Evolutionary conservation across 2,888 invertebrate species (phyloP), one percentile per base, ranked within the genome.

Genomic region (Geotrupes spiniger): DNA sequence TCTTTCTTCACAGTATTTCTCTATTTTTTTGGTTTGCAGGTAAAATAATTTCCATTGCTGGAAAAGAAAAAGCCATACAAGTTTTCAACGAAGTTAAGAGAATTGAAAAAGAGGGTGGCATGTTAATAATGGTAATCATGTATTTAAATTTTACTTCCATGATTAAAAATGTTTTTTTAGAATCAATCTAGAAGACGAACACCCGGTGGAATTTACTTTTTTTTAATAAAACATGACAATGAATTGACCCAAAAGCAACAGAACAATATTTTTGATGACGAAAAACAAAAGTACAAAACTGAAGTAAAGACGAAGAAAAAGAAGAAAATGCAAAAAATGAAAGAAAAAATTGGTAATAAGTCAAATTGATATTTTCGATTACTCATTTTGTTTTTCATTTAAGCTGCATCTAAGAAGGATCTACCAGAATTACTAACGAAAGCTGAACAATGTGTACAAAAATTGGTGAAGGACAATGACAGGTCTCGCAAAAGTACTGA

Each of bases 171-270:
- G 39, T 14, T 51, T 53, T 70, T 69, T 41, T 65, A 85, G 85
- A 89, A 90, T 72, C 86, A 87, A 37, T 80, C 79, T 4, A 80
- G 93, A 43, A 81, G 92, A 42, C 79, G 93, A 54, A 93, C 92
- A 3, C 85, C 92, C 0, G 93, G 93, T 8, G 93, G 93, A 14
- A 83, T 93, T 36, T 93, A 85, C 71, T 77, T 94, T 33, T 88
- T 85, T 68, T 75, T 92, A n/a, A 73, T 92, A 14, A 88, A 89
- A 69, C 80, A 83, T 52, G 83, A 88, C 56, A 77, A 79, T 40
- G 79, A 80, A 43, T 74, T 89, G 36, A 82, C 85, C 0, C 77
- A 79, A 56, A 83, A 82, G 54, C 82, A 84, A 72, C 78, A 82
- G 57, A 78, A 78, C 49, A 72, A 80, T 62, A 87, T 90, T 62